Base-by-base conservation (phyloP, 2,113 vertebrate species). In the Halichoerus grypus region DNA sequence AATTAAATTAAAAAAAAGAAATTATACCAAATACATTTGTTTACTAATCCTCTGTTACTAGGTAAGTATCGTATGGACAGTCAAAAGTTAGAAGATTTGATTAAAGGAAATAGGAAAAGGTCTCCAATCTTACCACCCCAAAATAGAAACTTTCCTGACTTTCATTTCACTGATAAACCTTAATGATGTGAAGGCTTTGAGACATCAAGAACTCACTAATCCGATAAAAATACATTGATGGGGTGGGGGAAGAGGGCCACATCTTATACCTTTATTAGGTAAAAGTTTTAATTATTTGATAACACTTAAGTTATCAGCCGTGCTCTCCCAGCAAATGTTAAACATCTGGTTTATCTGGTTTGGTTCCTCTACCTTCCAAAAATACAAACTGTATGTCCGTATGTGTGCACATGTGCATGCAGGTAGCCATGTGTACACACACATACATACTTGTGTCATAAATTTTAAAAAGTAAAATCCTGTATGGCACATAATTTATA, bases 391-490 rank as follows among this genome's bases (percentile, higher is more conserved):
- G 0, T 33, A 7, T 33, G 39, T 67, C 14, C 18, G 5, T 36
- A 36, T 51, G 39, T 5, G 5, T 53, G 14, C 21, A 3, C n/a
- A 3, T 91, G 53, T 53, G 5, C 39, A 10, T 19, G 0, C 79
- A 4, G 86, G 7, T 31, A 16, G 2, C 9, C 0, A 26, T 19
- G 16, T 31, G 18, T 88, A 19, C 57, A 5, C 2, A 80, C 4
- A 51, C 4, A 39, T 31, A 55, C 7, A 28, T 71, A 53, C 33
- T 36, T 77, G 36, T 51, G 7, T 87, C 55, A 18, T 42, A 94
- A n/a, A 22, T 49, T 81, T 84, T 31, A 79, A 84, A 96, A 80
- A 76, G 5, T 53, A 24, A 84, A 95, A 77, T 90, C 12, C 36
- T 36, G 6, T 51, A 49, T 11, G 6, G 9, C 24, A 61, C 7